These are phyloP conservation scores for Cheirogaleus medius DNA, from an alignment of 2,113 vertebrate genomes.

Conservation along the genomic window DNA sequence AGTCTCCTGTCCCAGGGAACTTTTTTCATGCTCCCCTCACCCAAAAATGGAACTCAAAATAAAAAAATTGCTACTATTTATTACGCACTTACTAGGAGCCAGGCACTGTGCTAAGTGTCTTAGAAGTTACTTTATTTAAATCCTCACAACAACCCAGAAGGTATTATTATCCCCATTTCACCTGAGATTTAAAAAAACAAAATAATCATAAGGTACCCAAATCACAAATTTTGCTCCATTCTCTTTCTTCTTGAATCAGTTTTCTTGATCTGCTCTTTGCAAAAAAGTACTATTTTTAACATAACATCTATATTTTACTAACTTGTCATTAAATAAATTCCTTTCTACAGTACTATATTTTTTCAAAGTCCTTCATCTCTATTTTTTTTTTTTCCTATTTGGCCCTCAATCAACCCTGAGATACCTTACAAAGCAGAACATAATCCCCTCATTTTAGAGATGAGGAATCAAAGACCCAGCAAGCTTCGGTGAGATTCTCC, in stretches of 20 bases:
- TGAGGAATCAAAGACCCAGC: not conserved
- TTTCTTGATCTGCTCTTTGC: conserved; percentile 14
- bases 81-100: not conserved
- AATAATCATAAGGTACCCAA: not conserved
- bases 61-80: conserved; percentile 8
- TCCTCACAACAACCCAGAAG: not conserved
- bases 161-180: not conserved
- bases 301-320: not conserved
- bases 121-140: not conserved
- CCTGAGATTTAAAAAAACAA: not conserved
- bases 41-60: not conserved
- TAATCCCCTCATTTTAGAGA: not conserved
- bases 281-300: not conserved
- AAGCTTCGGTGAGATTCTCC: not conserved
- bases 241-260: conserved; percentile 20
- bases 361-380: not conserved
- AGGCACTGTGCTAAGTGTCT: not conserved
- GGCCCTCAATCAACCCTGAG: not conserved
- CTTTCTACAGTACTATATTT: not conserved
- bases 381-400: not conserved
- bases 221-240: not conserved
- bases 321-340: not conserved
- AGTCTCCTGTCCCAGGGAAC: not conserved
- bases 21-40: not conserved
- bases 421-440: not conserved